Evolutionary conservation across 2,888 invertebrate genomes (phyloP), one percentile per base, ranked within the genome.

Genomic region (Caradrina clavipalpis): DNA sequence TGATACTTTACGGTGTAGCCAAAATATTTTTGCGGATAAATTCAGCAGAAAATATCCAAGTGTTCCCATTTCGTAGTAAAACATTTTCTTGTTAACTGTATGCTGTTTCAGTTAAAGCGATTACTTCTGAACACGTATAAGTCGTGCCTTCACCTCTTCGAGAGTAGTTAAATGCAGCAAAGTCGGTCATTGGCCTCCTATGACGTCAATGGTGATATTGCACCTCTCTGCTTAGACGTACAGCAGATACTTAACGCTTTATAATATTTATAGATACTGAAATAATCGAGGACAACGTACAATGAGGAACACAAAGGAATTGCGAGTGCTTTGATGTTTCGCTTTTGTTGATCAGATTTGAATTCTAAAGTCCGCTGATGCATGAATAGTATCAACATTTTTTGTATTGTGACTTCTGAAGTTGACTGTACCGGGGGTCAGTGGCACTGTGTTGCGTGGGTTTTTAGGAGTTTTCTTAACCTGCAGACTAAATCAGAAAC

Each of bases 161-260:
- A 75, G 69, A 69, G 73, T 78, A 80, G 79, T 81, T 80, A 80
- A 78, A 86, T 87, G 81, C 86, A 83, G 82, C 75, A 58, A 80
- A 83, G 70, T 81, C 86, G 90, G 89, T 80, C 90, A 83, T 63
- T 83, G 89, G 87, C 88, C 88, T 74, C 59, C 65, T 70, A 70
- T 92, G 92, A 92, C 92, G 92, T 92, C 92, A 92, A 86, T 86
- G 79, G 76, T 62, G 79, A 82, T 84, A 83, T 79, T 89, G 86
- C 89, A 89, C 80, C 78, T 84, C 81, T 77, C 61, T 63, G 65
- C 71, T 71, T 75, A 83, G 73, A 79, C 61, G 70, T 80, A 73
- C 81, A 71, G 63, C 76, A 80, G 75, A 81, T 79, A 77, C 72
- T 78, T 69, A 77, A 80, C 60, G 61, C 53, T 70, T 67, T 72